Conservation (phyloP, 2,888 invertebrate species). For the Galerucella calmariensis region DNA sequence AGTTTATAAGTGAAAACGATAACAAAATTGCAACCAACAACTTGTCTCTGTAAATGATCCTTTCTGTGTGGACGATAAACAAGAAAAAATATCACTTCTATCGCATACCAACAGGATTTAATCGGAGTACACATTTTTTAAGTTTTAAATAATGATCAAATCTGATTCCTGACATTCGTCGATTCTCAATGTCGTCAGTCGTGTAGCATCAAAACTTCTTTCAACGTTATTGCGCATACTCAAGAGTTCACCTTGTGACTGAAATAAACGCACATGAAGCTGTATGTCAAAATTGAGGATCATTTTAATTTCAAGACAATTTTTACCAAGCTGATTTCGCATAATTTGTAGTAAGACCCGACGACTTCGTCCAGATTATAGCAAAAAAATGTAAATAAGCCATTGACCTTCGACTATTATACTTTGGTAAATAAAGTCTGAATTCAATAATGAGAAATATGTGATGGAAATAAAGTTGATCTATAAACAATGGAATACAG, state of each 20-base stretch:
- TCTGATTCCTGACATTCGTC: neutral
- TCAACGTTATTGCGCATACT: neutral
- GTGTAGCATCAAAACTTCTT: neutral
- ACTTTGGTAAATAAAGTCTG: neutral
- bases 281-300: neutral
- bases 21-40: too few species aligned
- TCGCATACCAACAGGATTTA: too few species aligned
- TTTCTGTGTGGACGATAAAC: too few species aligned
- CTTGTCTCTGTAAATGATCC: too few species aligned
- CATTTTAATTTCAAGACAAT: neutral
- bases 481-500: too few species aligned
- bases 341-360: neutral
- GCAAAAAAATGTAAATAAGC: neutral
- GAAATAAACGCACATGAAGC: neutral
- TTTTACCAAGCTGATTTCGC: neutral
- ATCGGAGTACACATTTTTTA: neutral
- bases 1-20: neutral
- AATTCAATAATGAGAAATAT: neutral
- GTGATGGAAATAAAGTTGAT: neutral
- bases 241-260: neutral
- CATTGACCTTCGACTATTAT: neutral
- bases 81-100: too few species aligned
- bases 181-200: neutral
- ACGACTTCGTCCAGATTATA: too few species aligned
- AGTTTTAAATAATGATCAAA: neutral